Evolutionary conservation across 53 echinoderm and acorn worm species (phyloP), one percentile per base, ranked within the genome.

Genomic region (Temnopleurus reevesii): DNA sequence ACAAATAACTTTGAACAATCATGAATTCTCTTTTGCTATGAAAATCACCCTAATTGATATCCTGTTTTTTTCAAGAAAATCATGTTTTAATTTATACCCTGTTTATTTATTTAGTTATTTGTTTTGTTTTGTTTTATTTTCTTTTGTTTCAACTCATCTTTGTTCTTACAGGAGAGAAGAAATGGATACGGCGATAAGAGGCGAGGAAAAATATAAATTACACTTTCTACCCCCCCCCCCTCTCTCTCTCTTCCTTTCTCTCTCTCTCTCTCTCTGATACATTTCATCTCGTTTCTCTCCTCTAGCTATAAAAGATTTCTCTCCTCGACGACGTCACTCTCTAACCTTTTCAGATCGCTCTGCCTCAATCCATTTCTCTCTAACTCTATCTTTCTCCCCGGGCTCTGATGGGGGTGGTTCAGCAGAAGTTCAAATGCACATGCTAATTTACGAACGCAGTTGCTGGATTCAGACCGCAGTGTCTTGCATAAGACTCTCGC

Each of bases 371-470:
- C 34, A 81, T 81, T 53, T 84, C 59, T 84, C 84, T 13, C 41
- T 84, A 43, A n/a, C 59, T 56, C 55, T 10, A 26, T 59, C 59
- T 59, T 56, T 59, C 33, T 59, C 59, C 9, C 59, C 21, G 36
- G 38, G 8, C 59, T 84, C 84, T 26, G 44, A 7, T 28, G n/a
- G 55, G 59, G 84, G 8, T n/a, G 84, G 84, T 84, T 84, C 58
- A 84, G 19, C 1, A 12, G 0, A 28, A 84, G 84, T 84, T 84
- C 84, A 84, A 59, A 84, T 84, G 84, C 84, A 84, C 84, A 84
- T 84, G 84, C 27, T 57, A 84, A 84, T 58, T 84, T 84, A 59
- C n/a, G 57, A 58, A 18, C 21, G 23, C 35, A 59, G 84, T 34
- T 34, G 51, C 9, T 0, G 34, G 15, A 33, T 53, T 54, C 81